Evolutionary conservation across 1,140 invertebrate species (phyloP), one percentile per base, ranked within the genome.

Genomic region (Tribolium madens): DNA sequence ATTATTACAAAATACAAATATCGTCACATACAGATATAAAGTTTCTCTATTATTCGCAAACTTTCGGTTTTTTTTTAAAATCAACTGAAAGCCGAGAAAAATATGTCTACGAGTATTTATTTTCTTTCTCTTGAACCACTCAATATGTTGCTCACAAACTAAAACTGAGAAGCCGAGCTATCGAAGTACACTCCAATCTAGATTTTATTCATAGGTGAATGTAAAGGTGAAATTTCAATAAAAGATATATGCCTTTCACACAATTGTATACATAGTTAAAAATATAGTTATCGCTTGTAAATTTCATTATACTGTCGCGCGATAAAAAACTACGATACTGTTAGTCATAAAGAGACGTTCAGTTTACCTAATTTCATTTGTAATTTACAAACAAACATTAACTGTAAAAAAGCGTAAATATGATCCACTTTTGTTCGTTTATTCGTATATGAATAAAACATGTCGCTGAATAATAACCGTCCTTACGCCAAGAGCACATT

Each of bases 381-480:
- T n/a, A n/a, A n/a, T 64, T 64, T 64, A 64, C 21, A 64, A 64
- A n/a, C 26, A 10, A 12, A 26, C 57, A 13, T 64, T 64, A 64
- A 64, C 26, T 64, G 57, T 57, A n/a, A 33, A 21, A 64, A 12
- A 33, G 26, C 21, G 26, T 64, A 64, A 64, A 12, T 64, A 18
- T 7, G 36, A 42, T 9, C 36, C 17, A 31, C 57, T 33, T 64
- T 17, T 14, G n/a, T 26, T 18, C 17, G 31, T 13, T 64, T 64
- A 64, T 21, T n/a, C n/a, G 21, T 31, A 64, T 64, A 64, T 57
- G 52, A 18, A 31, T 64, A 64, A 64, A 33, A 64, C 26, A 12
- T 31, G 10, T 64, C 13, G 15, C 48, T 14, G 31, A 64, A 57
- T 57, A 21, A 57, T n/a, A 57, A n/a, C 57, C 0, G 10, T 64